A percentile compares a stretch with the other conserved stretches of the same genome.
phyloP scores from a whole-genome alignment of 2,888 invertebrate species.

The Theodoxus fluviatilis region DNA sequence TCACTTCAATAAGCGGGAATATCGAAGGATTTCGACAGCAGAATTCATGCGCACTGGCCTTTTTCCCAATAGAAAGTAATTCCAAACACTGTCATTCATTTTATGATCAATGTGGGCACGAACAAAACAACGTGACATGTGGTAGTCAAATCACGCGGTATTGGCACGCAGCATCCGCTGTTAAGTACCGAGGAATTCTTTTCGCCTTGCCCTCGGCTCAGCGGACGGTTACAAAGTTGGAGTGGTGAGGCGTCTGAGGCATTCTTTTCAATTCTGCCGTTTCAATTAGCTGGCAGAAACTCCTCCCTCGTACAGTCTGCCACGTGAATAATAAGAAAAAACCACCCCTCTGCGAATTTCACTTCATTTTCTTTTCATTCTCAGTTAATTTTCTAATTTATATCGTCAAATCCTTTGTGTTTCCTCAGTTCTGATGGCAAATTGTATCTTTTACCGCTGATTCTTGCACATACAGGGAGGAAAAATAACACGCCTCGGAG shows the following conservation, averaged over 20 bases:
- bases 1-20: slow-evolving; percentile 65
- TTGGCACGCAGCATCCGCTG: slow-evolving; percentile 49
- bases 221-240: slow-evolving; percentile 53
- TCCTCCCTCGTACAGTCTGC: slow-evolving; percentile 46
- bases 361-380: too few species aligned
- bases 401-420: too few species aligned
- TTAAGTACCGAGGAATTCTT: slow-evolving; percentile 55
- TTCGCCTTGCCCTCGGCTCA: slow-evolving; percentile 55
- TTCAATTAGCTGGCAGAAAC: slow-evolving; percentile 55
- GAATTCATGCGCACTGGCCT: slow-evolving; percentile 59
- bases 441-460: too few species aligned
- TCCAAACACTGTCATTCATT: too few species aligned
- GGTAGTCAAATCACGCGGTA: slow-evolving; percentile 41
- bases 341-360: slow-evolving; percentile 16
- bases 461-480: too few species aligned
- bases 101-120: too few species aligned
- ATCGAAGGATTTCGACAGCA: slow-evolving; percentile 54
- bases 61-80: slow-evolving; percentile 35
- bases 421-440: too few species aligned
- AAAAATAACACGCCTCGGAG: slow-evolving; percentile 45
- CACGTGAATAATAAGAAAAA: slow-evolving; percentile 11
- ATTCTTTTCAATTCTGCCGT: slow-evolving; percentile 61
- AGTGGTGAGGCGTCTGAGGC: slow-evolving; percentile 60
- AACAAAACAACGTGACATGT: too few species aligned
- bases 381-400: too few species aligned